Evolutionary conservation across 1,140 invertebrate species (phyloP).

Genomic region (Marisa cornuarietis): DNA sequence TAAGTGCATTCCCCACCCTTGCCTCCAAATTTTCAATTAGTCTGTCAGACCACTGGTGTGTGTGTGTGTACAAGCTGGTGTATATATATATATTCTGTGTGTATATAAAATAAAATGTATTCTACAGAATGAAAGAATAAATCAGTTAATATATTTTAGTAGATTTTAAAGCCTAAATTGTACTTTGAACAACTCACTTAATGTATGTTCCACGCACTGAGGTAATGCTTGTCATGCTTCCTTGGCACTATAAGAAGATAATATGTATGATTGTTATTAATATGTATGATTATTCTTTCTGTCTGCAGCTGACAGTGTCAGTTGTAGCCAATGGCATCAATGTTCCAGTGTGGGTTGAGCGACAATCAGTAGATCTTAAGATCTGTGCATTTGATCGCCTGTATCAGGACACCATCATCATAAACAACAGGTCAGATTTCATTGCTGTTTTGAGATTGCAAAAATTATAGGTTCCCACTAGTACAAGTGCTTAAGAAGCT

Average conservation of each 20-base stretch:
- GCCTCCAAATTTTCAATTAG: too few relatives aligned
- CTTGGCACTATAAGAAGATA: background rate
- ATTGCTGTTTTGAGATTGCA: too few relatives aligned
- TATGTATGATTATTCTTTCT: background rate
- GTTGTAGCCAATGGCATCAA: constrained; percentile 62
- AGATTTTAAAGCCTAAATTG: background rate
- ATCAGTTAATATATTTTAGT: background rate
- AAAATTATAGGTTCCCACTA: too few relatives aligned
- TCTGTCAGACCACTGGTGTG: too few relatives aligned
- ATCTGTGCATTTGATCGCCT: constrained; percentile 67
- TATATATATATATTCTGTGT: too few relatives aligned
- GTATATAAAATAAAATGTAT: too few relatives aligned
- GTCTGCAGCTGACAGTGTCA: constrained; percentile 53
- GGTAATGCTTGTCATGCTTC: background rate
- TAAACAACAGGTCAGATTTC: constrained; percentile 60
- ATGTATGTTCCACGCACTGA: background rate
- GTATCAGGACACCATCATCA: constrained; percentile 65
- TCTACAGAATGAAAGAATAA: background rate
- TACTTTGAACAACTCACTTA: background rate
- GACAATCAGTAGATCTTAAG: constrained; percentile 62
- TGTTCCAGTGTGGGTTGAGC: constrained; percentile 66
- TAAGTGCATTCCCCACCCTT: too few relatives aligned
- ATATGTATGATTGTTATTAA: background rate
- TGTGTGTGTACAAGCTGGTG: too few relatives aligned
- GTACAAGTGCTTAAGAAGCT: too few relatives aligned